Evolutionary conservation across 2,113 vertebrate genomes (phyloP).

Genomic region (Brachyhypopomus occidentalis): DNA sequence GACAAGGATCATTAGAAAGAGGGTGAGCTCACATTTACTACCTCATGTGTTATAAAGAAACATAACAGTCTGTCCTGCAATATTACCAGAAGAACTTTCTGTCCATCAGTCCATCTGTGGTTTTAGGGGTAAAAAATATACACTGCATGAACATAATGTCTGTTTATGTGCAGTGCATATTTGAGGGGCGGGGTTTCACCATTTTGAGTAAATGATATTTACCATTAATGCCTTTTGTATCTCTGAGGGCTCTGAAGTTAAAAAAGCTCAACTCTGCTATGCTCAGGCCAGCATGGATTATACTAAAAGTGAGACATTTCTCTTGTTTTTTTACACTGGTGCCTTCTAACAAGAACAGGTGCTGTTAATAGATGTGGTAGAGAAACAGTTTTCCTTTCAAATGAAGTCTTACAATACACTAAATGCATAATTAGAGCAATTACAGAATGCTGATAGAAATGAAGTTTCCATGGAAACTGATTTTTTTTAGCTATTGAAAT

Average conservation of each 20-base stretch:
- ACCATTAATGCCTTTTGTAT: neutral
- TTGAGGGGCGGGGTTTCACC: too few species aligned
- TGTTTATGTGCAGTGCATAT: too few species aligned
- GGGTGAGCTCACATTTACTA: conserved; percentile 6
- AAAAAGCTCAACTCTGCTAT: neutral
- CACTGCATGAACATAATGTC: neutral
- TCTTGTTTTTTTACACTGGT: neutral
- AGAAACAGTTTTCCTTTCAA: conserved; percentile 34
- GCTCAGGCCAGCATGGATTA: neutral
- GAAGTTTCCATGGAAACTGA: conserved; percentile 35
- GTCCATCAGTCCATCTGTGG: neutral
- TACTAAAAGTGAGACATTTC: neutral
- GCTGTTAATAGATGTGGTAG: neutral
- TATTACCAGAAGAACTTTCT: conserved; percentile 5
- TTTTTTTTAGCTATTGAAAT: conserved; percentile 32
- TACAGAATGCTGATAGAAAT: conserved; percentile 37
- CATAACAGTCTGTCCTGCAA: neutral
- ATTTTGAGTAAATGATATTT: too few species aligned
- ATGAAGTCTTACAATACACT: conserved; percentile 39
- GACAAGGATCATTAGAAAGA: too few species aligned
- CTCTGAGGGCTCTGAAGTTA: neutral
- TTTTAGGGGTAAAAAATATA: neutral
- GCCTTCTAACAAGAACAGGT: neutral
- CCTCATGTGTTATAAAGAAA: too few species aligned
- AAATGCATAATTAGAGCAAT: conserved; percentile 39